A percentile compares a stretch with the other conserved stretches of the same genome.
Evolutionary conservation across 1,140 invertebrate species (phyloP).

Genomic region (Lysiphlebus fabarum): DNA sequence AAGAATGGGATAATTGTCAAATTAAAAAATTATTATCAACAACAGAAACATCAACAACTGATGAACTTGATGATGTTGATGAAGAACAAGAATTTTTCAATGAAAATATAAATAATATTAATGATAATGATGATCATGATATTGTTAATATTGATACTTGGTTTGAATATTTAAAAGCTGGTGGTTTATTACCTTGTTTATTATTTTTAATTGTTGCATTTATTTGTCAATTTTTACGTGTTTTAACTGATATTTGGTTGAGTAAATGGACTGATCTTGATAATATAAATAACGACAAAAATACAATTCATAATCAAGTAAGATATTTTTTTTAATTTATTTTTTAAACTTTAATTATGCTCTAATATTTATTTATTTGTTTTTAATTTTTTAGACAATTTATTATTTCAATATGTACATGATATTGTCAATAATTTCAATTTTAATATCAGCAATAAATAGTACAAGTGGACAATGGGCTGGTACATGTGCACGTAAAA

Average conservation of each 20-base stretch:
- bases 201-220: conserved; percentile 59
- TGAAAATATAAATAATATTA: conserved; percentile 11
- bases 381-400: conserved; percentile 49
- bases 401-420: conserved; percentile 61
- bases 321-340: neutral
- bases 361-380: too few species aligned
- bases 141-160: conserved; percentile 58
- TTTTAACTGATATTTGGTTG: conserved; percentile 65
- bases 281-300: neutral
- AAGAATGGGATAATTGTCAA: conserved; percentile 31
- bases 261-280: conserved; percentile 58
- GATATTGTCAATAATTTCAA: conserved; percentile 57
- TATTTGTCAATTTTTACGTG: conserved; percentile 59
- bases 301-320: conserved; percentile 19
- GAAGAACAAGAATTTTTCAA: conserved; percentile 48
- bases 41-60: conserved; percentile 41
- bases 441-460: conserved; percentile 53
- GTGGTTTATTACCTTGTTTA: conserved; percentile 58
- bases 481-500: conserved; percentile 61
- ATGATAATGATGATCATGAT: conserved; percentile 25
- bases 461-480: conserved; percentile 60
- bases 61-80: conserved; percentile 42
- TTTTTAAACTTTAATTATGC: conserved; percentile 6
- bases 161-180: conserved; percentile 62
- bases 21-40: conserved; percentile 44